These are phyloP conservation scores for Lethenteron reissneri DNA, from an alignment of 2,113 vertebrate species.

Conservation along the genomic window DNA sequence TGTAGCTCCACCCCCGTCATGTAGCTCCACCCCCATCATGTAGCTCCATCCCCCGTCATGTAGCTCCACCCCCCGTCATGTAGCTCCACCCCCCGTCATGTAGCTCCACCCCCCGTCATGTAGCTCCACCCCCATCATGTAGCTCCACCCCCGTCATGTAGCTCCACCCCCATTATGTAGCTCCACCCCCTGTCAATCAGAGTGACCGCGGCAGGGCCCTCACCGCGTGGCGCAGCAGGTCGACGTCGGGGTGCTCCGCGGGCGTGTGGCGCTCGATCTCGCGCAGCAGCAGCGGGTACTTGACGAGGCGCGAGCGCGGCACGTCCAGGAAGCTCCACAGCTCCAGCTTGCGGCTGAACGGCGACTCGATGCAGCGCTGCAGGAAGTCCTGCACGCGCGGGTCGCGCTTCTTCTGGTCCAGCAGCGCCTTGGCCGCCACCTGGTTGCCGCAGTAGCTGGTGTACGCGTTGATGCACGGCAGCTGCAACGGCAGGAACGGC, in stretches of 20 bases:
- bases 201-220: constrained; percentile 16
- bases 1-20: too few relatives aligned
- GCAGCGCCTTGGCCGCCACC: constrained; percentile 60
- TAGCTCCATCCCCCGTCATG: too few relatives aligned
- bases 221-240: constrained; percentile 72
- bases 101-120: too few relatives aligned
- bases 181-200: too few relatives aligned
- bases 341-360: constrained; percentile 83
- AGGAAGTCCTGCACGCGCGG: constrained; percentile 77
- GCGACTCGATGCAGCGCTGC: constrained; percentile 68
- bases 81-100: too few relatives aligned
- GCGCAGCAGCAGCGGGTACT: constrained; percentile 66
- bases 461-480: constrained; percentile 71
- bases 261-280: constrained; percentile 77
- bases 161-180: too few relatives aligned
- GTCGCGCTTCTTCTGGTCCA: constrained; percentile 92
- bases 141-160: too few relatives aligned
- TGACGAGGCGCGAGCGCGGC: constrained; percentile 73
- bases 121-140: too few relatives aligned
- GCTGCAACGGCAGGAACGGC: constrained; percentile 20
- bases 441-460: constrained; percentile 92
- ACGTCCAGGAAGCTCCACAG: constrained; percentile 96
- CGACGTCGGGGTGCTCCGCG: constrained; percentile 59
- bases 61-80: too few relatives aligned
- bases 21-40: too few relatives aligned